Evolutionary conservation across 2,113 vertebrate genomes (phyloP).

Genomic region (Dasyurus viverrinus): DNA sequence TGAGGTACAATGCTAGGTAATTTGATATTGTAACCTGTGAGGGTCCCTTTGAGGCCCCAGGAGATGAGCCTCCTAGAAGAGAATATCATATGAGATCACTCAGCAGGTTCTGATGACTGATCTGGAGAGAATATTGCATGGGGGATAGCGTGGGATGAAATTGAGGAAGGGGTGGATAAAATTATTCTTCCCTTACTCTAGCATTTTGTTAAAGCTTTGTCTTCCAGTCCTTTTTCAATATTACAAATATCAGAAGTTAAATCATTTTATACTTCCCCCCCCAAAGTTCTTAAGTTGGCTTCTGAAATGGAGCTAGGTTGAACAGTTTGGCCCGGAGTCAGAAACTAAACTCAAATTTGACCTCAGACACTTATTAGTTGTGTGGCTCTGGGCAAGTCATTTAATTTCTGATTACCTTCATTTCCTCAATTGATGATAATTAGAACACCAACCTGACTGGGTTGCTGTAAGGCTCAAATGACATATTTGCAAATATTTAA

Average conservation of each 20-base stretch:
- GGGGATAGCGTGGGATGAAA: background rate
- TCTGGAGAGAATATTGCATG: background rate
- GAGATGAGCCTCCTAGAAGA: background rate
- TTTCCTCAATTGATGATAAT: background rate
- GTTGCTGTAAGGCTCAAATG: background rate
- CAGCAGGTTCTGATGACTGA: background rate
- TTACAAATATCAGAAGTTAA: background rate
- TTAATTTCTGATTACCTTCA: background rate
- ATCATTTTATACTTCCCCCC: background rate
- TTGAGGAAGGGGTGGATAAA: background rate
- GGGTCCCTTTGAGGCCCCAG: background rate
- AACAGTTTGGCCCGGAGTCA: background rate
- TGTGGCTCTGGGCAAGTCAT: background rate
- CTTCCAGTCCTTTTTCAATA: background rate
- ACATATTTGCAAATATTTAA: background rate
- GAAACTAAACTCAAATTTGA: background rate
- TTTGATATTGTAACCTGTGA: background rate
- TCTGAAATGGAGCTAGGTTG: background rate
- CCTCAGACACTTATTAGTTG: background rate
- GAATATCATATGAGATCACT: background rate
- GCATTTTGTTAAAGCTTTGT: background rate
- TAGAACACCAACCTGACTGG: conserved; percentile 10
- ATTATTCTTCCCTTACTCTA: background rate
- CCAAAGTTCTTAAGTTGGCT: background rate
- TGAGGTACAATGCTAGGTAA: background rate